Percentiles rank a stretch among this genome's conserved stretches.
These are phyloP conservation scores for Melanostoma mellinum DNA, from an alignment of 2,888 invertebrate species.

Conservation along the genomic window DNA sequence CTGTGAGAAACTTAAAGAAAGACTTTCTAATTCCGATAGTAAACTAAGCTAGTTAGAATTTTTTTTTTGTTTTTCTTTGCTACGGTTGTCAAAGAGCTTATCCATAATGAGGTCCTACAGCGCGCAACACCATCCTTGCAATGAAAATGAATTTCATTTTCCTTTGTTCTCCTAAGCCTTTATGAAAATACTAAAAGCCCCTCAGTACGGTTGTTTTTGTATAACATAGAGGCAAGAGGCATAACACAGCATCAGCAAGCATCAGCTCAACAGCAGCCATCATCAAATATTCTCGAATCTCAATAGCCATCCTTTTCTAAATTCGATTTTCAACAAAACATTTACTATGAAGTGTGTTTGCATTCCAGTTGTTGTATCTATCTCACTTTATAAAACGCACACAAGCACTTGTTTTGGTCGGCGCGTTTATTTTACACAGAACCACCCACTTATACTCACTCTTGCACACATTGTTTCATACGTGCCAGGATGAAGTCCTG, in stretches of 20 bases:
- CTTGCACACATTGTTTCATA: slow-evolving; percentile 22
- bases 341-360: slow-evolving; percentile 63
- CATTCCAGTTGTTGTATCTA: slow-evolving; percentile 69
- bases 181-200: slow-evolving; percentile 39
- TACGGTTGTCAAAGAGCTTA: slow-evolving; percentile 50
- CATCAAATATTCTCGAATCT: slow-evolving; percentile 41
- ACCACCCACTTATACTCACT: slow-evolving; percentile 2
- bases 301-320: slow-evolving; percentile 71
- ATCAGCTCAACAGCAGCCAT: slow-evolving; percentile 12
- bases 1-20: background rate
- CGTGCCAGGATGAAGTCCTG: slow-evolving; percentile 56
- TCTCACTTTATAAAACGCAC: slow-evolving; percentile 68
- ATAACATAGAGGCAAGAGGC: background rate
- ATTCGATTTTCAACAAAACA: slow-evolving; percentile 71
- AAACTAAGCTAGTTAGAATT: slow-evolving; percentile 33
- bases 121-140: slow-evolving; percentile 57
- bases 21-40: background rate
- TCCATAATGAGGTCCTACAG: slow-evolving; percentile 49
- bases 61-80: slow-evolving; percentile 3
- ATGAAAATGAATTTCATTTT: slow-evolving; percentile 58
- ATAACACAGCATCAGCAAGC: background rate
- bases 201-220: background rate
- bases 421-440: slow-evolving; percentile 67
- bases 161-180: slow-evolving; percentile 56
- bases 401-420: slow-evolving; percentile 63